A percentile compares a stretch with the other conserved stretches of the same genome.
These are phyloP conservation scores for Drosophila ironensis DNA, from an alignment of 1,140 invertebrate species.

Conservation along the genomic window DNA sequence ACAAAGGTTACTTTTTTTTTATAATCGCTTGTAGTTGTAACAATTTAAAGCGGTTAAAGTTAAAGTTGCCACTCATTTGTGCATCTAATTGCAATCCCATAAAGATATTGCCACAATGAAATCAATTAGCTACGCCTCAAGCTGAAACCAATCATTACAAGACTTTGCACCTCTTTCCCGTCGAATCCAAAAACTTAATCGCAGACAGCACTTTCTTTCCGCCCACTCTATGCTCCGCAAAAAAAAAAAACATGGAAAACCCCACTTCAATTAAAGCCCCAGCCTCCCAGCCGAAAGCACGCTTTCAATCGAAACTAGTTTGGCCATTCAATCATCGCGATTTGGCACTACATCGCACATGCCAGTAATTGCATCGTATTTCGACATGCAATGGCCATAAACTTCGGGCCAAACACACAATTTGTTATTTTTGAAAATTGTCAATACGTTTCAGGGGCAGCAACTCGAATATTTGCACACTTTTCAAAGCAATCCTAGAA, in stretches of 20 bases:
- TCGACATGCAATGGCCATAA: constrained; percentile 51
- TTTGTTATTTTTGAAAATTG: constrained; percentile 3
- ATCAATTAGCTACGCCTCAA: not conserved
- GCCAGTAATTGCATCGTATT: constrained; percentile 65
- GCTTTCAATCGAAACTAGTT: constrained; percentile 40
- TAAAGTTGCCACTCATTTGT: not conserved
- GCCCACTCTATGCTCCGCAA: constrained; percentile 20
- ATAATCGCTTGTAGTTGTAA: constrained; percentile 16
- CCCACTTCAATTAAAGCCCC: constrained; percentile 24
- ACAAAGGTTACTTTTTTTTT: constrained; percentile 1
- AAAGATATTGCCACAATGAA: not conserved
- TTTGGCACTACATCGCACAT: constrained; percentile 28
- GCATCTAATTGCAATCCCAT: not conserved
- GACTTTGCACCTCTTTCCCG: not conserved
- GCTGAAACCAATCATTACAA: not conserved
- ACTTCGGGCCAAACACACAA: constrained; percentile 13
- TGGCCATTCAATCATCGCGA: constrained; percentile 35
- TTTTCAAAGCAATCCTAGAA: no score
- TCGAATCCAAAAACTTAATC: constrained; percentile 4
- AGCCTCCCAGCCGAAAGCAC: not conserved
- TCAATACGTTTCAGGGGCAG: not conserved
- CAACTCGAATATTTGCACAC: no score
- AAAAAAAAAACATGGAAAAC: no score
- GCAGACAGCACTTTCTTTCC: constrained; percentile 35
- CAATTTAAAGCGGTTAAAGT: not conserved